Conservation (phyloP, 2,888 invertebrate species). For the Anodontia alba region DNA sequence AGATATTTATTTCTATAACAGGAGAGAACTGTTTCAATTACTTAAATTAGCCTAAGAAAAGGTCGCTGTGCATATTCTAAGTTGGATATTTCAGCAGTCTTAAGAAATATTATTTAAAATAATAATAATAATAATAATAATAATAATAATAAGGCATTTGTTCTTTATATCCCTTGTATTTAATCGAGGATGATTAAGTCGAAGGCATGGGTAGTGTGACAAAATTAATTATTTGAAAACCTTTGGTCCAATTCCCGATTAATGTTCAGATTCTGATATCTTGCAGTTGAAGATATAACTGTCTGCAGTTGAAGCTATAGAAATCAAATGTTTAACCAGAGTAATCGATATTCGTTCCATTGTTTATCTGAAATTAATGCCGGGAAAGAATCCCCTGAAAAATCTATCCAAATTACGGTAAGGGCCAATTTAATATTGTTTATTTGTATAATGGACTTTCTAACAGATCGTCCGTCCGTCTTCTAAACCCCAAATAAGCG, state of each 20-base stretch:
- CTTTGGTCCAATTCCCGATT: too few species aligned
- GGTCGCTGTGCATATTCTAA: not conserved
- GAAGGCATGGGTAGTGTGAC: slow-evolving; percentile 13
- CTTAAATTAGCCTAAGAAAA: not conserved
- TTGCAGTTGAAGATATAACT: too few species aligned
- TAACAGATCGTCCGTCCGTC: not conserved
- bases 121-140: not conserved
- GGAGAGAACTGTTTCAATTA: not conserved
- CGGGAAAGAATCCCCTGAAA: too few species aligned
- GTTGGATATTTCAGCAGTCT: not conserved
- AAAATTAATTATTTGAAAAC: too few species aligned
- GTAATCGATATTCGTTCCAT: too few species aligned
- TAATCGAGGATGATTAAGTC: slow-evolving; percentile 12
- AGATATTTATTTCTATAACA: not conserved
- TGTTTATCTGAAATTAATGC: too few species aligned
- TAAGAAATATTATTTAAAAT: not conserved
- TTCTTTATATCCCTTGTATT: not conserved
- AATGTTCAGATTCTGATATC: too few species aligned
- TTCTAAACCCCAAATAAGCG: not conserved
- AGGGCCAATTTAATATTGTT: too few species aligned
- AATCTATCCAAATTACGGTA: too few species aligned
- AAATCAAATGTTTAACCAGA: too few species aligned
- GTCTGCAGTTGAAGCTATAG: too few species aligned
- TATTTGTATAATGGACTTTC: too few species aligned
- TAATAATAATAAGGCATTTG: not conserved